Evolutionary conservation across 1,140 invertebrate species (phyloP).

Genomic region (Orchestia grillus): DNA sequence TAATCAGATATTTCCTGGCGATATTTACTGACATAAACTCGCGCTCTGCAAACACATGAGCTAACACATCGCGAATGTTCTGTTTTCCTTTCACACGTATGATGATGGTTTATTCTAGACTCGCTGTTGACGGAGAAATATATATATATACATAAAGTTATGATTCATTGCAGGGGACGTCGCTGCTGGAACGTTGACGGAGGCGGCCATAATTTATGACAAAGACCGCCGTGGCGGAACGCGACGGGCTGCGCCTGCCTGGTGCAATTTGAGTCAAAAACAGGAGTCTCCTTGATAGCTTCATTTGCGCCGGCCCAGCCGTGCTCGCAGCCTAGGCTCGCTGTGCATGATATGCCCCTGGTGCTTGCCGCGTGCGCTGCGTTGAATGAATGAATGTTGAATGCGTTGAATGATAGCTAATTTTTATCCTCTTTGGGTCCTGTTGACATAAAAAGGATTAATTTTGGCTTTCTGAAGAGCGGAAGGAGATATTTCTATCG

Average conservation of each 20-base stretch:
- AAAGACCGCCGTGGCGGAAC: background rate
- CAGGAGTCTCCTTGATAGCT: background rate
- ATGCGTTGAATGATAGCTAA: background rate
- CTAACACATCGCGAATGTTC: no score
- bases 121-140: no score
- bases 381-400: no score
- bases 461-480: no score
- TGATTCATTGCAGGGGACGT: background rate
- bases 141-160: background rate
- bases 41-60: no score
- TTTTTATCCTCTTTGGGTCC: background rate
- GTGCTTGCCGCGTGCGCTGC: background rate
- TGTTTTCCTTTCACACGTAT: no score
- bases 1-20: no score
- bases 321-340: background rate
- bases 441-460: no score
- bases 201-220: background rate
- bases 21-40: no score
- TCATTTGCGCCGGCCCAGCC: constrained; percentile 13
- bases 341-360: background rate
- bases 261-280: background rate
- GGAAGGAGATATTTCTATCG: no score
- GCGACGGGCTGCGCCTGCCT: background rate
- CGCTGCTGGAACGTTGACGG: background rate
- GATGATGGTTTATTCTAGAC: no score